Evolutionary conservation across 1,140 invertebrate species (phyloP).

Genomic region (Bombus turneri): DNA sequence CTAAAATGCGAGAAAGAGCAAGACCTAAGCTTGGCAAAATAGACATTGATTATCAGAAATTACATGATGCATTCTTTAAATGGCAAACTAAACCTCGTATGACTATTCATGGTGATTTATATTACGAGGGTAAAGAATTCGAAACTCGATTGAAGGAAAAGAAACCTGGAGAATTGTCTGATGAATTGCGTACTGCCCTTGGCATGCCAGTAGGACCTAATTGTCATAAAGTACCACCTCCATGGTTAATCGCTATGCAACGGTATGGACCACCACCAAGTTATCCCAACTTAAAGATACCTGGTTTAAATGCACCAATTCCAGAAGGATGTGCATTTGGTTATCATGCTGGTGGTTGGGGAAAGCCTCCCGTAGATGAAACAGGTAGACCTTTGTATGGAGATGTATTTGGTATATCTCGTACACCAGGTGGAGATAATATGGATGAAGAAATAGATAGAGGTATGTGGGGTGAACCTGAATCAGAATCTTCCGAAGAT

Average conservation of each 20-base stretch:
- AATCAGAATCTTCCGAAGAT: slow-evolving; percentile 96
- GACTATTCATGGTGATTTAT: slow-evolving; percentile 99
- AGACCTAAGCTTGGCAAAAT: slow-evolving; percentile 99
- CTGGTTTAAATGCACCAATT: slow-evolving; percentile 95
- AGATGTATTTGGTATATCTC: slow-evolving; percentile 95
- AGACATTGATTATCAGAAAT: slow-evolving; percentile 99
- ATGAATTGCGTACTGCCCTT: slow-evolving; percentile 97
- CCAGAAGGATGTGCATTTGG: slow-evolving; percentile 98
- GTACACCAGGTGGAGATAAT: slow-evolving; percentile 84
- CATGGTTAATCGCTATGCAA: slow-evolving; percentile 99
- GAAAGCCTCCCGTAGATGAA: slow-evolving; percentile 99
- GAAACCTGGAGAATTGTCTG: slow-evolving; percentile 98
- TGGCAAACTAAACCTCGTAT: slow-evolving; percentile 99
- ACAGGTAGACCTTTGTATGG: slow-evolving; percentile 98
- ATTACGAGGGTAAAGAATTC: slow-evolving; percentile 99
- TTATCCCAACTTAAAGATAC: slow-evolving; percentile 99
- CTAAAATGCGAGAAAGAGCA: slow-evolving; percentile 98
- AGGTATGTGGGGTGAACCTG: slow-evolving; percentile 98
- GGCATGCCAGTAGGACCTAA: slow-evolving; percentile 99
- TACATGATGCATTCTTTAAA: slow-evolving; percentile 99
- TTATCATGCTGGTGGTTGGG: slow-evolving; percentile 99
- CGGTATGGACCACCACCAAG: slow-evolving; percentile 99
- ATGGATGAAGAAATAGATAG: slow-evolving; percentile 95
- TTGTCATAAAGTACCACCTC: slow-evolving; percentile 95
- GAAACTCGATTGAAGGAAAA: slow-evolving; percentile 99